phyloP scores from a whole-genome alignment of 2,797 vertebrate genomes.

The Hybognathus amarus region DNA sequence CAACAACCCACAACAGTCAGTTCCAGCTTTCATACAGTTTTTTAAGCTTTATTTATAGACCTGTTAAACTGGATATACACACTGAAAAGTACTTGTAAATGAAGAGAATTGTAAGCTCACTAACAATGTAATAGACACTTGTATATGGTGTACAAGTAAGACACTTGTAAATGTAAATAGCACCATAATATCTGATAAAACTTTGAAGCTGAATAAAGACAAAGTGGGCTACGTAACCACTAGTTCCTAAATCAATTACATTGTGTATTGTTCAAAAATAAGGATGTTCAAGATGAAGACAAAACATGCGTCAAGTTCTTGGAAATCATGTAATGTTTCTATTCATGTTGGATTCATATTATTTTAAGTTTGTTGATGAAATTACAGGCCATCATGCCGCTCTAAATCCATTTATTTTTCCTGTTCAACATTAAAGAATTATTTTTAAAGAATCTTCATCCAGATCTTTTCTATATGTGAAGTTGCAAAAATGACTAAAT shows the following conservation, averaged over 20 bases:
- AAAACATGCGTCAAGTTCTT: neutral
- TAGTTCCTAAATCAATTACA: too few species aligned
- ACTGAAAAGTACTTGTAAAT: neutral
- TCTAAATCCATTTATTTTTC: neutral
- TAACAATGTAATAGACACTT: neutral
- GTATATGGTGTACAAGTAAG: neutral
- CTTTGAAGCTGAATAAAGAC: too few species aligned
- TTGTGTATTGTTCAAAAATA: too few species aligned
- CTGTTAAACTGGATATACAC: constrained; percentile 17
- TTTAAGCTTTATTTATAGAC: neutral
- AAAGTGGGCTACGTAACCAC: too few species aligned
- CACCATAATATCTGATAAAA: too few species aligned
- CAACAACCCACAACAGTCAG: neutral
- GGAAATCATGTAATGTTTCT: neutral
- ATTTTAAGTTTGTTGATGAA: neutral
- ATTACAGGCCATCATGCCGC: neutral
- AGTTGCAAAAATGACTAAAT: neutral
- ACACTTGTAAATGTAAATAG: too few species aligned
- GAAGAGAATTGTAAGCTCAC: neutral
- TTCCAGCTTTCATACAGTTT: neutral
- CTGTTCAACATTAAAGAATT: neutral
- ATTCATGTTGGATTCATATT: neutral
- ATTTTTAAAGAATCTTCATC: neutral
- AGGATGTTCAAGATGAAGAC: neutral
- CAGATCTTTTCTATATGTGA: neutral